phyloP scores from a whole-genome alignment of 1,140 invertebrate genomes.

The Pogonognathellus flavescens region DNA sequence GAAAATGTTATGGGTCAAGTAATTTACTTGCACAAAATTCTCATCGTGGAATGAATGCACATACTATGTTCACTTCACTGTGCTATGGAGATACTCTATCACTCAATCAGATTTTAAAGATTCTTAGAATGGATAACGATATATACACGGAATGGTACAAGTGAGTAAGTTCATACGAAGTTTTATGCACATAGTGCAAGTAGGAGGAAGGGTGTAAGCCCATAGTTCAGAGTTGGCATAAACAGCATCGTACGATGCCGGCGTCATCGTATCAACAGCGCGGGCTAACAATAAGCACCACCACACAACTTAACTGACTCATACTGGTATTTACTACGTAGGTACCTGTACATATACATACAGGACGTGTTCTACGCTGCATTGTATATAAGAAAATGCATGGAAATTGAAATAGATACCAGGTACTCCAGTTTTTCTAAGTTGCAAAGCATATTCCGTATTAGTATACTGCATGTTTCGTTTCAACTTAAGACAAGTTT shows the following conservation, averaged over 20 bases:
- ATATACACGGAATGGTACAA: not conserved
- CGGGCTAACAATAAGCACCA: constrained; percentile 34
- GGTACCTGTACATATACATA: not conserved
- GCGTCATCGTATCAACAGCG: constrained; percentile 47
- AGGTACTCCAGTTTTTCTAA: no score
- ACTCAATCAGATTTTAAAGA: constrained; percentile 8
- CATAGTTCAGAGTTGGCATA: constrained; percentile 43
- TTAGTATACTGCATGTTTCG: no score
- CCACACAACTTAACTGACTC: constrained; percentile 34
- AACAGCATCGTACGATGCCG: constrained; percentile 47
- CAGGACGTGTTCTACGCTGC: no score
- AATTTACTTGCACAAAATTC: no score
- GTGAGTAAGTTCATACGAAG: not conserved
- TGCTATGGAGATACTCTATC: no score
- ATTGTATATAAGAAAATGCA: no score
- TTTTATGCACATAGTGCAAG: constrained; percentile 7
- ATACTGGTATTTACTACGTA: not conserved
- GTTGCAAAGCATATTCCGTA: no score
- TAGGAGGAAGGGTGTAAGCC: constrained; percentile 30
- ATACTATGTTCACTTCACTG: no score
- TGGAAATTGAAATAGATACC: no score
- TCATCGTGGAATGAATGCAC: no score
- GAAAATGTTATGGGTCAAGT: no score
- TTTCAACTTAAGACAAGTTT: no score
- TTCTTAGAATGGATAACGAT: not conserved